phyloP scores from a whole-genome alignment of 64 coral and sea anemone species.

The Trachythela sp. region DNA sequence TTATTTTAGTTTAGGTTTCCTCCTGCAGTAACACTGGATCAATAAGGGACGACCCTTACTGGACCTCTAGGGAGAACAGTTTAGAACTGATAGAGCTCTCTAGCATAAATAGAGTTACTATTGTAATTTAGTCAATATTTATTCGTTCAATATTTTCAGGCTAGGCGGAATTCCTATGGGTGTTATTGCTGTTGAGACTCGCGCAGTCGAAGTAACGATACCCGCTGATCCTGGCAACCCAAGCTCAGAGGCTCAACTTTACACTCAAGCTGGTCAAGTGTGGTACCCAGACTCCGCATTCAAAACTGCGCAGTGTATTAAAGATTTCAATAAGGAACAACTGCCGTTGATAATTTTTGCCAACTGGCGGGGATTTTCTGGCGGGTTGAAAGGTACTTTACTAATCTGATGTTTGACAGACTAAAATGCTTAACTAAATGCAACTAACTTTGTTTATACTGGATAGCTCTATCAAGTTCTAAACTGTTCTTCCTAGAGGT shows the following conservation, averaged over 20 bases:
- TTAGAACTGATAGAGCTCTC: too few species aligned
- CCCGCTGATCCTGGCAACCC: constrained; percentile 94
- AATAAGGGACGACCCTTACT: too few species aligned
- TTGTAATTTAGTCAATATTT: background rate
- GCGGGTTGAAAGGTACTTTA: constrained; percentile 46
- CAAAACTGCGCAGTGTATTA: constrained; percentile 88
- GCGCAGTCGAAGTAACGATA: constrained; percentile 87
- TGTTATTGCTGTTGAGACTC: constrained; percentile 89
- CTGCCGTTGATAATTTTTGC: constrained; percentile 95
- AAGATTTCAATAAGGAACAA: constrained; percentile 93
- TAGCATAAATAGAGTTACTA: background rate
- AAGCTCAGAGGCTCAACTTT: constrained; percentile 78
- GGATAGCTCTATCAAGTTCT: too few species aligned
- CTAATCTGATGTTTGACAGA: background rate
- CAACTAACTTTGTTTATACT: too few species aligned
- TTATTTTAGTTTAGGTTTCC: too few species aligned
- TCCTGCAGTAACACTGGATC: too few species aligned
- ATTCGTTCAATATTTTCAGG: constrained; percentile 7
- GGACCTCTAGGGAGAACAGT: too few species aligned
- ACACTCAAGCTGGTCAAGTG: constrained; percentile 90
- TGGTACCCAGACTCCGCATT: constrained; percentile 99
- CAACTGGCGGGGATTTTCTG: constrained; percentile 98
- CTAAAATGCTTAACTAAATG: background rate
- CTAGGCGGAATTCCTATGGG: constrained; percentile 94
- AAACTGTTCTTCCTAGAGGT: too few species aligned